Evolutionary conservation across 1,140 invertebrate species (phyloP).

Genomic region (Drosophila parvula): DNA sequence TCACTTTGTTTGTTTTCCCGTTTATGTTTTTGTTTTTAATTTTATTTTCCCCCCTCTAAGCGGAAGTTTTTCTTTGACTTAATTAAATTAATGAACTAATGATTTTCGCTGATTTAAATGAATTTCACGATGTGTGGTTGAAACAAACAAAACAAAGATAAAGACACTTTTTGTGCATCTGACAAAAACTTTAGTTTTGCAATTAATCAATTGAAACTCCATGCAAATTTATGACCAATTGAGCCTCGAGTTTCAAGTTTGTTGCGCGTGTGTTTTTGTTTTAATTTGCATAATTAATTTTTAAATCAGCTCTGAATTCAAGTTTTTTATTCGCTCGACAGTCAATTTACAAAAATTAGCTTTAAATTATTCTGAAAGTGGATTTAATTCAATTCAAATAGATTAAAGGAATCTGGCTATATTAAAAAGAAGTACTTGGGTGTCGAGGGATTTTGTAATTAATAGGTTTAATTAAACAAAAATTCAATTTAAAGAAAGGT

Average conservation of each 20-base stretch:
- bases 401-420: background rate
- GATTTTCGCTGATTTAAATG: constrained; percentile 35
- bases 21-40: constrained; percentile 37
- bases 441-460: no score
- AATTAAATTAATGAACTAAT: constrained; percentile 75
- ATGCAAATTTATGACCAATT: constrained; percentile 41
- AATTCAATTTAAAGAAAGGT: background rate
- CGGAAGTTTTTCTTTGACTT: constrained; percentile 58
- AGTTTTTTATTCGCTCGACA: background rate
- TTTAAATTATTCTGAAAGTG: background rate
- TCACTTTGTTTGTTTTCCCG: constrained; percentile 48
- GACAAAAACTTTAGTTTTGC: constrained; percentile 6
- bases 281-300: constrained; percentile 61
- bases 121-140: constrained; percentile 14
- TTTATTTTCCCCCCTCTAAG: background rate
- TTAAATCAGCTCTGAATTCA: constrained; percentile 3
- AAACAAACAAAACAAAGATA: constrained; percentile 24
- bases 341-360: constrained; percentile 26
- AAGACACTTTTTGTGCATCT: constrained; percentile 11
- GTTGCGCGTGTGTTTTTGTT: constrained; percentile 22
- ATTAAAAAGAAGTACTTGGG: background rate
- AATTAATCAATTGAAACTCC: constrained; percentile 61
- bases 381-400: background rate
- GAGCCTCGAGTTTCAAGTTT: constrained; percentile 5
- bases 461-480: background rate